Evolutionary conservation across 2,797 vertebrate genomes (phyloP).

Genomic region (Pitangus sulphuratus): DNA sequence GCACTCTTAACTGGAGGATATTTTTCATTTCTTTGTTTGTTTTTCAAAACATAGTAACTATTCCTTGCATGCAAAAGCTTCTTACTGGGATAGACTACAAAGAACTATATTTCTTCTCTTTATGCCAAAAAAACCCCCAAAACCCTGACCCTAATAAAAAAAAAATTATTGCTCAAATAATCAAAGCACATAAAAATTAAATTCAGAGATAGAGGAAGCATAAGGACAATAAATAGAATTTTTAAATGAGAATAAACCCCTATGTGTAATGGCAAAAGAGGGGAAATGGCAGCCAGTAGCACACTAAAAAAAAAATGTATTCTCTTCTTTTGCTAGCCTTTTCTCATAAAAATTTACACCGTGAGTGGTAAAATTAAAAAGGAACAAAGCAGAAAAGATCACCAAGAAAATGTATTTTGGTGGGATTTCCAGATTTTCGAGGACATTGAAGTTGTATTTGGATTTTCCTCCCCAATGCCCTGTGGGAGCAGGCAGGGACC

Average conservation of each 20-base stretch:
- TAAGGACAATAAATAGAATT: not conserved
- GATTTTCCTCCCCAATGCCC: not conserved
- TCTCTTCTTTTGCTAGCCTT: not conserved
- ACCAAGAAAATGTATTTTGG: not conserved
- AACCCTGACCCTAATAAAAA: not conserved
- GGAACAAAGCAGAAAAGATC: not conserved
- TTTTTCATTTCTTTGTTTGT: not conserved
- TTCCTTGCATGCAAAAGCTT: not conserved
- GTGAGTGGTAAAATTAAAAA: not conserved
- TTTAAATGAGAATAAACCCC: not conserved
- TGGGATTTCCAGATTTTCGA: not conserved
- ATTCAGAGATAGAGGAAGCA: not conserved
- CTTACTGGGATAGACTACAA: not conserved
- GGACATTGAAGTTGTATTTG: not conserved
- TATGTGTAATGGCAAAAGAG: not conserved
- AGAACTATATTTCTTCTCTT: not conserved
- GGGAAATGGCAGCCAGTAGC: not conserved
- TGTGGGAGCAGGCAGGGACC: not conserved
- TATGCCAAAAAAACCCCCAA: not conserved
- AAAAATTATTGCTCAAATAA: conserved; percentile 4
- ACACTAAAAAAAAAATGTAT: not conserved
- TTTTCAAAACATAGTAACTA: not conserved
- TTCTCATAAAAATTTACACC: not conserved
- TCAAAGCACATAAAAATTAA: not conserved
- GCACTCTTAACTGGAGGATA: rapidly evolving